A percentile compares a stretch with the other conserved stretches of the same genome.
phyloP scores from a whole-genome alignment of 2,113 vertebrate genomes.

The Heterochromis multidens region DNA sequence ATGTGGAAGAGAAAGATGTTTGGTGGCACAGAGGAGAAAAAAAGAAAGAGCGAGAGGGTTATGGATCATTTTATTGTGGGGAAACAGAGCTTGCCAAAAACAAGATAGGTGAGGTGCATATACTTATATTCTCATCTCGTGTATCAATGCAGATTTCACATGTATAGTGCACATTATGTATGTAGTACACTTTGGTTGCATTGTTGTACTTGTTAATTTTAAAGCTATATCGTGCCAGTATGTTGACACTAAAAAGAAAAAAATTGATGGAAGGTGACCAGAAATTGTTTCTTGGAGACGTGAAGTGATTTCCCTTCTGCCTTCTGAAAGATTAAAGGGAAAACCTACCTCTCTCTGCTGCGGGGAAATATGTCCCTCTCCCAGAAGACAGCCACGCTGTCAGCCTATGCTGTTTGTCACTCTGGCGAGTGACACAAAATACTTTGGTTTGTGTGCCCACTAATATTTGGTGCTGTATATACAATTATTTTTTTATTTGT shows the following conservation, averaged over 20 bases:
- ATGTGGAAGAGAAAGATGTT: not conserved
- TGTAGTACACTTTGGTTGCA: constrained; percentile 11
- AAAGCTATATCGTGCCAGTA: constrained; percentile 22
- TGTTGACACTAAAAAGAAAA: not conserved
- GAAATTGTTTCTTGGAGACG: constrained; percentile 20
- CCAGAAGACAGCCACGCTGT: constrained; percentile 38
- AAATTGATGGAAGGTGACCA: constrained; percentile 24
- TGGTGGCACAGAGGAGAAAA: not conserved
- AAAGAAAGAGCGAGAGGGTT: not conserved
- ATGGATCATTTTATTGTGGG: not conserved
- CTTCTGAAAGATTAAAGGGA: constrained; percentile 48
- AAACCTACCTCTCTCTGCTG: constrained; percentile 71
- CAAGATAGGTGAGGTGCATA: not conserved
- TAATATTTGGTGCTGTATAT: constrained; percentile 70
- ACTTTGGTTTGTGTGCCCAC: constrained; percentile 39
- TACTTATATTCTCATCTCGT: not conserved
- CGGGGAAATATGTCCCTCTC: constrained; percentile 42
- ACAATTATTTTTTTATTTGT: constrained; percentile 68
- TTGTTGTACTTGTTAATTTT: constrained; percentile 14
- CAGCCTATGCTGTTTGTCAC: constrained; percentile 51
- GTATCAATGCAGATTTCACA: not conserved
- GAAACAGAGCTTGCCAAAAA: not conserved
- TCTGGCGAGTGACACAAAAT: constrained; percentile 40
- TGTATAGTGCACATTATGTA: not conserved
- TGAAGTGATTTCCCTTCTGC: constrained; percentile 53